Conservation (phyloP, 1,140 invertebrate genomes). For the Drosophila subpulchrella region DNA sequence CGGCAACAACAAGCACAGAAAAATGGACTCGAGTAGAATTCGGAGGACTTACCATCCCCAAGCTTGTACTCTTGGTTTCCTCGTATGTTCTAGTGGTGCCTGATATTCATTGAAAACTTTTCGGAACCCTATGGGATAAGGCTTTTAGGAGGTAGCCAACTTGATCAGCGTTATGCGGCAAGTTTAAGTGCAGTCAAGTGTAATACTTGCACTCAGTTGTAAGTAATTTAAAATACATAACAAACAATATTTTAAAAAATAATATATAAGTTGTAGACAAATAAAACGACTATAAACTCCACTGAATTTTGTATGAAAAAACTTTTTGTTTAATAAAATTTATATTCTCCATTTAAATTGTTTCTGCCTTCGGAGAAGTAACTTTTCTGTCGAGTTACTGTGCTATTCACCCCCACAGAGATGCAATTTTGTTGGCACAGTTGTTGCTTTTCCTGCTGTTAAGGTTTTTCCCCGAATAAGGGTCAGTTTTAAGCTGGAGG, state of each 20-base stretch:
- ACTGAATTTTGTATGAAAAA: neutral
- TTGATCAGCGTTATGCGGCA: neutral
- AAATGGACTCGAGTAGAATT: constrained; percentile 5
- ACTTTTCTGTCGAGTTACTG: neutral
- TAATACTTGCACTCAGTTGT: no score
- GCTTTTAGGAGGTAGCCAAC: neutral
- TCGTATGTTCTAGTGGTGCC: constrained; percentile 2
- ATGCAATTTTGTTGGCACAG: constrained; percentile 33
- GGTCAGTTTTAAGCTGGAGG: constrained; percentile 67
- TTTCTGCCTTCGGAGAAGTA: neutral
- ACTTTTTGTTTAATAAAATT: neutral
- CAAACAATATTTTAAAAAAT: neutral
- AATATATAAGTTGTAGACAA: neutral
- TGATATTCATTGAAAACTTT: neutral
- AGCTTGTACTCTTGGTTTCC: constrained; percentile 7
- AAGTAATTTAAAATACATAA: no score
- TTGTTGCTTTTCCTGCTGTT: constrained; percentile 11
- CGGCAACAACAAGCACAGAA: constrained; percentile 23
- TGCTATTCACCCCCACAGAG: constrained; percentile 7
- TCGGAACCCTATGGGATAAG: no score
- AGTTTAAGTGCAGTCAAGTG: no score
- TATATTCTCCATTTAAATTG: neutral
- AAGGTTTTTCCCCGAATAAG: constrained; percentile 43
- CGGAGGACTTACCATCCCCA: constrained; percentile 34
- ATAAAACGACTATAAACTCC: no score